Evolutionary conservation across 2,797 vertebrate species (phyloP).

Genomic region (Centropyge bicolor): DNA sequence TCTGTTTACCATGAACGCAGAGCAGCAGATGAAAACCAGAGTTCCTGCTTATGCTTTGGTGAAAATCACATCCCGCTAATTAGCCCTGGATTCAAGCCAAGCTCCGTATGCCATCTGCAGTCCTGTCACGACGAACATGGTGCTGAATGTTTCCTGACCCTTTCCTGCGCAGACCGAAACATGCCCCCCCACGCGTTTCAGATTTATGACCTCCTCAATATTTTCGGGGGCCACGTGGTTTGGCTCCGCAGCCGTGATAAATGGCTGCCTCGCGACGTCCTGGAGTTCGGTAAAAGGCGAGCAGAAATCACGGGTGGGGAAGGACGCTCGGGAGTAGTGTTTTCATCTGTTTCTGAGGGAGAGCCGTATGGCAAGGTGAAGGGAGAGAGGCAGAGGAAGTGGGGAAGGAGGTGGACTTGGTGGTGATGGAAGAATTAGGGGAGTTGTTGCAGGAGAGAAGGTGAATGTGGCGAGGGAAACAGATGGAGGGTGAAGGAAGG

Average conservation of each 20-base stretch:
- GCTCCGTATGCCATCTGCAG: slow-evolving; percentile 60
- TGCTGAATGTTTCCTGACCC: slow-evolving; percentile 70
- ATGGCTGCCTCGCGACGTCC: slow-evolving; percentile 64
- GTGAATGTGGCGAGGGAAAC: background rate
- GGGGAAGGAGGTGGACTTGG: slow-evolving; percentile 14
- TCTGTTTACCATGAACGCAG: slow-evolving; percentile 30
- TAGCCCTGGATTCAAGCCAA: slow-evolving; percentile 57
- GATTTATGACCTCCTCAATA: slow-evolving; percentile 70
- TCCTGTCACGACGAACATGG: slow-evolving; percentile 60
- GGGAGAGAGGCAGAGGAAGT: slow-evolving; percentile 29
- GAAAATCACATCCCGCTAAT: slow-evolving; percentile 58
- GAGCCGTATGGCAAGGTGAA: slow-evolving; percentile 41
- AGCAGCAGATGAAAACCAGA: slow-evolving; percentile 35
- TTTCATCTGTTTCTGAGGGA: slow-evolving; percentile 50
- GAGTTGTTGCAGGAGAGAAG: background rate
- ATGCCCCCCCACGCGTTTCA: slow-evolving; percentile 57
- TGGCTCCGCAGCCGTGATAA: slow-evolving; percentile 61
- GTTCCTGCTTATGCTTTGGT: slow-evolving; percentile 47
- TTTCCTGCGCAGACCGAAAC: slow-evolving; percentile 64
- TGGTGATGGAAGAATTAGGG: background rate
- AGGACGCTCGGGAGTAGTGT: slow-evolving; percentile 57
- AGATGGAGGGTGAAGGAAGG: background rate
- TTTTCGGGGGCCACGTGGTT: slow-evolving; percentile 41
- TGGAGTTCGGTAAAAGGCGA: slow-evolving; percentile 66
- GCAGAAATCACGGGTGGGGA: slow-evolving; percentile 62